Evolutionary conservation across 2,113 vertebrate species (phyloP).

Genomic region (Catharus fuscescens): DNA sequence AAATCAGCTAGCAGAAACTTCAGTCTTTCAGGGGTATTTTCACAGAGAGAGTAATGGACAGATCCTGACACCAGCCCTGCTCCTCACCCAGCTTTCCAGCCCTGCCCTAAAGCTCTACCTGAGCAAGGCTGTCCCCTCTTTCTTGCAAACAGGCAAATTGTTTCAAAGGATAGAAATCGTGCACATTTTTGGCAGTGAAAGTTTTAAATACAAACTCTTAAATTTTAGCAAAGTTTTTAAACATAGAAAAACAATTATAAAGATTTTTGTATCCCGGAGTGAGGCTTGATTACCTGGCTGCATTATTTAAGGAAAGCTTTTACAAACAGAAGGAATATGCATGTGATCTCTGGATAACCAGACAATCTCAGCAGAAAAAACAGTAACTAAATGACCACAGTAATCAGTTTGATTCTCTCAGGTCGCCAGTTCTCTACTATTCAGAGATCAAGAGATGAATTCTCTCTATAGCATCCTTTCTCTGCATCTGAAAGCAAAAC

Average conservation of each 20-base stretch:
- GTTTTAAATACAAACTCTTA: not conserved
- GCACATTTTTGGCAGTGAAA: not conserved
- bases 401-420: not conserved
- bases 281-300: not conserved
- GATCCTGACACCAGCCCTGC: not conserved
- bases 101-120: not conserved
- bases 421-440: not conserved
- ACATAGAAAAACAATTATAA: not conserved
- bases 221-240: not conserved
- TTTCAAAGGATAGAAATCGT: not conserved
- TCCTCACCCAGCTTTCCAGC: not conserved
- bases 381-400: not conserved
- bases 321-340: not conserved
- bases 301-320: not conserved
- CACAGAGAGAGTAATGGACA: not conserved
- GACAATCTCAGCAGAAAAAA: not conserved
- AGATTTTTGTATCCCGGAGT: not conserved
- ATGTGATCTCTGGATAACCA: not conserved
- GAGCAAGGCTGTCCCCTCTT: not conserved
- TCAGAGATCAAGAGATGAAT: not conserved
- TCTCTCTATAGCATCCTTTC: not conserved
- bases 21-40: not conserved
- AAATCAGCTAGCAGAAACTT: not conserved
- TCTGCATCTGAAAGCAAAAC: not conserved
- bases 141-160: not conserved